These are phyloP conservation scores for Microcebus jonahi DNA, from an alignment of 2,113 vertebrate genomes.

Conservation along the genomic window DNA sequence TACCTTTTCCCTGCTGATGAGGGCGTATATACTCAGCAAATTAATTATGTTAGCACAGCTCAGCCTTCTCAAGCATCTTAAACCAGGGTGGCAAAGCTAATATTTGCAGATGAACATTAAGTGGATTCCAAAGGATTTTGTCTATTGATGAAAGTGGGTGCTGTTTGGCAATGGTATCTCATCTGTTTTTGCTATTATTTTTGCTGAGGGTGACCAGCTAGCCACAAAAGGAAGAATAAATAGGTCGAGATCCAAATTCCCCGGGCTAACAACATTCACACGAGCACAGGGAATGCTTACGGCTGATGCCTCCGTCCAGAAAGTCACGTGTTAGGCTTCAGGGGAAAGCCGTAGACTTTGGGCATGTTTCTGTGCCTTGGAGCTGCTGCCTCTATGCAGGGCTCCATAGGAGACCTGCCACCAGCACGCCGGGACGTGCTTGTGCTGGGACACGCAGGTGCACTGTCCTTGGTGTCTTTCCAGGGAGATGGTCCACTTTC, in stretches of 20 bases:
- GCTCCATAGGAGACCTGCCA: not conserved
- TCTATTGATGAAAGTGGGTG: not conserved
- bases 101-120: not conserved
- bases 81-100: not conserved
- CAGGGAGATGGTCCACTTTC: not conserved
- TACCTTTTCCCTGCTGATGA: not conserved
- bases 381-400: accelerated
- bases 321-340: not conserved
- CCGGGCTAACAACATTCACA: not conserved
- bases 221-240: not conserved
- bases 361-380: not conserved
- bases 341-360: not conserved
- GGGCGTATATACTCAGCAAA: not conserved
- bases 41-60: not conserved
- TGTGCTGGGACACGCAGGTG: too few species aligned
- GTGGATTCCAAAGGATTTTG: not conserved
- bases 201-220: not conserved
- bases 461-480: not conserved
- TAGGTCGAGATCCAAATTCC: not conserved
- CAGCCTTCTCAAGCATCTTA: not conserved
- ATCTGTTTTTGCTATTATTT: not conserved
- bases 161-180: accelerated
- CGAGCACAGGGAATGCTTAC: not conserved
- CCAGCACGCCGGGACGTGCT: accelerated
- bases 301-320: not conserved